Percentiles rank a stretch among this genome's conserved stretches.
These are phyloP conservation scores for Nerophis ophidion DNA, from an alignment of 2,113 vertebrate genomes.

Conservation along the genomic window DNA sequence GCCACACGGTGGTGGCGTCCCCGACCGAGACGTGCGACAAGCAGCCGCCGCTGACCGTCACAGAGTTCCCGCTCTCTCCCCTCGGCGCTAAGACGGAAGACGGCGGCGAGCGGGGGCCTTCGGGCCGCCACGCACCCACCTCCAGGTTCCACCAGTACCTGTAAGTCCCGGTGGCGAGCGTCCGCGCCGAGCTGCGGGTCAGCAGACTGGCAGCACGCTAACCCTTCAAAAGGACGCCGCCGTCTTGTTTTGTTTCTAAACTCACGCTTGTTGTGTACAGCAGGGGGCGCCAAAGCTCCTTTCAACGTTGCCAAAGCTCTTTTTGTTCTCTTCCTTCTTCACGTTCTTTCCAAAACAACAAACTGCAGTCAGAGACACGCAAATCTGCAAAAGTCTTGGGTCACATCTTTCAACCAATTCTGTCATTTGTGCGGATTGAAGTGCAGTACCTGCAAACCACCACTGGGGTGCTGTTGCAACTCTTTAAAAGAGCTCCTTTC, in stretches of 20 bases:
- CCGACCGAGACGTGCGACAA: slow-evolving; percentile 52
- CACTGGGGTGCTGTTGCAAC: no score
- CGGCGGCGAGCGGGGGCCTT: slow-evolving; percentile 26
- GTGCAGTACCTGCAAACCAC: no score
- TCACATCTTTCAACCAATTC: not conserved
- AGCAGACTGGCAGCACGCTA: slow-evolving; percentile 22
- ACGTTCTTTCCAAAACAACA: slow-evolving; percentile 33
- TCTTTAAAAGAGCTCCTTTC: no score
- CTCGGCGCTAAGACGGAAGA: slow-evolving; percentile 37
- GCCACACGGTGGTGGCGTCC: slow-evolving; percentile 87
- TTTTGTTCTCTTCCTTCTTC: slow-evolving; percentile 11
- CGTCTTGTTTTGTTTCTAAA: slow-evolving; percentile 14
- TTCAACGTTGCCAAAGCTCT: slow-evolving; percentile 67
- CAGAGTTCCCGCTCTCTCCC: slow-evolving; percentile 34
- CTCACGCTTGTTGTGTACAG: slow-evolving; percentile 39
- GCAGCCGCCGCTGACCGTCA: slow-evolving; percentile 28
- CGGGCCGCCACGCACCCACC: slow-evolving; percentile 54
- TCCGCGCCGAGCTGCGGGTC: slow-evolving; percentile 28
- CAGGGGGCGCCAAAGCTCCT: slow-evolving; percentile 24
- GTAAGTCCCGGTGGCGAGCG: slow-evolving; percentile 31
- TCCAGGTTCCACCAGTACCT: slow-evolving; percentile 77
- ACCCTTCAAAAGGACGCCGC: no score
- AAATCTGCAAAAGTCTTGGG: slow-evolving; percentile 1
- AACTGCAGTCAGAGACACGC: slow-evolving; percentile 31
- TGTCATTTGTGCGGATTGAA: no score